Percentiles rank a stretch among this genome's conserved stretches.
Conservation (phyloP, 2,888 invertebrate genomes). For the Tolmerus cingulatus region DNA sequence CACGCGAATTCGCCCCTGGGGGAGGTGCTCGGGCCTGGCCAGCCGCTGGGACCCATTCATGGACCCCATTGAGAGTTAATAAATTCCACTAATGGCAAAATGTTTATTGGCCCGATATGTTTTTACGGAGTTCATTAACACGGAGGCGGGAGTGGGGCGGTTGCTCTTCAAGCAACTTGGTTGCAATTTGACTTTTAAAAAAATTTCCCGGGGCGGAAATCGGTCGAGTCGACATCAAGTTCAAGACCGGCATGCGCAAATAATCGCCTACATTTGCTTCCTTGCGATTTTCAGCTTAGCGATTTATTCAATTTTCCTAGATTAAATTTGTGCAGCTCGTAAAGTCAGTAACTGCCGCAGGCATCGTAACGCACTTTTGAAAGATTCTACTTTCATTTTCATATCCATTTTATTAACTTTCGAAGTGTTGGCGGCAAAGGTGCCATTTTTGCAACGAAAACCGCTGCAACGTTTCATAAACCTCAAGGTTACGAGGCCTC, state of each 20-base stretch:
- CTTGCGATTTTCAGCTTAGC: neutral
- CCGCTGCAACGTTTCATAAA: neutral
- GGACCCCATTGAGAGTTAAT: neutral
- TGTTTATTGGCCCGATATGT: neutral
- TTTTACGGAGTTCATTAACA: constrained; percentile 1
- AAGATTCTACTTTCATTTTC: neutral
- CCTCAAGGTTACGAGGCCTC: neutral
- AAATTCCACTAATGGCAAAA: neutral
- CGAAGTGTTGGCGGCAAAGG: neutral
- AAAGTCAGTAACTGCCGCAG: neutral
- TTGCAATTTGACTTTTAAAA: neutral
- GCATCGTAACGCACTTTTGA: neutral
- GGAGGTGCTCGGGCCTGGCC: neutral
- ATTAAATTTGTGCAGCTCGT: neutral
- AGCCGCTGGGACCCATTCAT: neutral
- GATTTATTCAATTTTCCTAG: neutral
- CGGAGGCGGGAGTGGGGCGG: neutral
- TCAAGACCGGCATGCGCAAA: neutral
- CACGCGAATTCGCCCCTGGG: neutral
- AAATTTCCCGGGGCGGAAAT: neutral
- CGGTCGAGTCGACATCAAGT: neutral
- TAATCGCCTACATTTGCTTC: neutral
- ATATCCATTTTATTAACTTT: neutral
- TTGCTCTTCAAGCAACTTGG: neutral
- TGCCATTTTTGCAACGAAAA: neutral